Base-by-base conservation (phyloP, 2,888 invertebrate genomes). In the Papilio elwesi region DNA sequence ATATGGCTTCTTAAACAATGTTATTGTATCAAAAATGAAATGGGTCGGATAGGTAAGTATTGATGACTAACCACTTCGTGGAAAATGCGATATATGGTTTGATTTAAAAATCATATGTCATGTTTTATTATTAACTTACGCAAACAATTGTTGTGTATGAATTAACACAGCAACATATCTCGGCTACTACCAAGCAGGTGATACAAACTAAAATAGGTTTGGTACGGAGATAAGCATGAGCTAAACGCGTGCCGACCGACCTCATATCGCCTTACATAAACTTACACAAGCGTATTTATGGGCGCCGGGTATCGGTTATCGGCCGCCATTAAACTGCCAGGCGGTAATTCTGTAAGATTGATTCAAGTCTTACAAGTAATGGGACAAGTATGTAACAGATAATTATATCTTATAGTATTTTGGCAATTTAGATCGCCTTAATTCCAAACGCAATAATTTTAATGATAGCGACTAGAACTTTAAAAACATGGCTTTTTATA, bases 221-320 rank as follows among this genome's bases (percentile, higher is more conserved):
- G 70, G 71, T 74, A 68, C 70, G 47, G 68, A 69, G 80, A 89
- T 89, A 88, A 85, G 82, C 72, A 77, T 87, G 87, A 88, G 81
- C 76, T 77, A 88, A 85, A 78, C 78, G 84, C 82, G 80, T 83
- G 74, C 68, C 78, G 85, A 80, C 87, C 87, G 83, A 86, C 87
- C 89, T 84, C 84, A 83, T 87, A 88, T 87, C 89, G 83, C 76
- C 73, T 76, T 71, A 78, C 87, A 84, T 83, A 87, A 86, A 87
- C 85, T 87, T 83, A 84, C 77, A 71, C 70, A 64, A 57, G 53
- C 73, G 67, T 77, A 82, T 86, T 85, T 88, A 87, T 82, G 77
- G 77, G 74, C 69, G 74, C 75, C 76, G 80, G 82, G 78, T 85
- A 84, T 82, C 84, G 77, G 74, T 36, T 68, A 51, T 74, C 68